Evolutionary conservation across 2,113 vertebrate species (phyloP).

Genomic region (Neogobius melanostomus): DNA sequence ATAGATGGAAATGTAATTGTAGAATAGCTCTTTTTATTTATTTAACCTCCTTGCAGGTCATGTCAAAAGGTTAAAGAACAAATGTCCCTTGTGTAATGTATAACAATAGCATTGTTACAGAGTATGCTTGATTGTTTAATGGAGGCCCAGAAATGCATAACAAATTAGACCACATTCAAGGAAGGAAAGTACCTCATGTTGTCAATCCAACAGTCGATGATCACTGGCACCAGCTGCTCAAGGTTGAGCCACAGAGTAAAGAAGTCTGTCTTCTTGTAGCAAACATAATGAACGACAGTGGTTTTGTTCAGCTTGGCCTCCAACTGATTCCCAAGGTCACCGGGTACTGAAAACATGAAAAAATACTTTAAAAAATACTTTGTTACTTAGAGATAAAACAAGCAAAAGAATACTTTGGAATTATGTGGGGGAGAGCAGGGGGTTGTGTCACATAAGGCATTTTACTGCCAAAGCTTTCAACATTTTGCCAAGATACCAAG

Average conservation of each 20-base stretch:
- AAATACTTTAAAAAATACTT: too few species aligned
- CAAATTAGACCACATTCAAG: not conserved
- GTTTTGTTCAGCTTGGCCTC: slow-evolving; percentile 96
- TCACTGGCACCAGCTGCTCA: slow-evolving; percentile 89
- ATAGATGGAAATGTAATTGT: too few species aligned
- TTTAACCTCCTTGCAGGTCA: too few species aligned
- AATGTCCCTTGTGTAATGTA: too few species aligned
- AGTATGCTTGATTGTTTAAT: not conserved
- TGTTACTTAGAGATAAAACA: not conserved
- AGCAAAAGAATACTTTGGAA: not conserved
- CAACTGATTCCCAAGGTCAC: slow-evolving; percentile 96
- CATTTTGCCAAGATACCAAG: too few species aligned
- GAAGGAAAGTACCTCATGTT: slow-evolving; percentile 87
- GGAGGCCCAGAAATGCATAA: too few species aligned
- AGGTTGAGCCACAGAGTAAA: slow-evolving; percentile 98
- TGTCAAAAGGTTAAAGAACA: too few species aligned
- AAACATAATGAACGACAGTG: slow-evolving; percentile 94
- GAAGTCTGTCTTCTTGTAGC: slow-evolving; percentile 90
- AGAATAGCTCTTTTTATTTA: too few species aligned
- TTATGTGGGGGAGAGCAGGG: too few species aligned
- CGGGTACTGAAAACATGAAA: slow-evolving; percentile 81
- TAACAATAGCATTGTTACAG: too few species aligned
- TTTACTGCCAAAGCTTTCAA: too few species aligned
- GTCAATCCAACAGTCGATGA: slow-evolving; percentile 99
- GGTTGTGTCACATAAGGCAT: too few species aligned